Evolutionary conservation across 2,113 vertebrate species (phyloP), one percentile per base, ranked within the genome.

Genomic region (Hemiscyllium ocellatum): DNA sequence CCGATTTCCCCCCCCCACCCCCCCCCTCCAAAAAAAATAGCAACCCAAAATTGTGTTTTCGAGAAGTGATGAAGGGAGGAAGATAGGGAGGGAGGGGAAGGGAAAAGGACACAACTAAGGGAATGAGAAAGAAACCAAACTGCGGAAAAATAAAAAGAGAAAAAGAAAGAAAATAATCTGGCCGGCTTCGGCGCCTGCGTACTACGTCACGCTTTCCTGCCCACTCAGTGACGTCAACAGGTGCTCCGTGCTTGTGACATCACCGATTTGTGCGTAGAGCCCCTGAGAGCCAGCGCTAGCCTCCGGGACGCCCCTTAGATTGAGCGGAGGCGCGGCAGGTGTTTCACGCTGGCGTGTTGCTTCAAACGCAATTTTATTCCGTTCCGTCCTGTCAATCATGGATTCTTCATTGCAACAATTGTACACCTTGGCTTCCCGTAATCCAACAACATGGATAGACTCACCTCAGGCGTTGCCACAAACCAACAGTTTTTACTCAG

Each of bases 81-180:
- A 85, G 33, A 86, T 19, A 72, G 76, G 13, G 76, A 80, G 76
- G 22, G 33, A 24, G 52, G n/a, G n/a, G 7, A 26, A 17, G n/a
- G 93, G 37, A 13, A 50, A 37, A 15, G 69, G 70, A 72, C 93
- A 70, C 37, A 94, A 94, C 20, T 20, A 69, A 70, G n/a, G 37
- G 50, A 91, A 91, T 91, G 87, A 91, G 87, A 91, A 91, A 91
- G 87, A 91, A 91, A 91, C 29, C 87, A 91, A 91, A 91, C 87
- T 29, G 87, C 87, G 87, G 87, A 91, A 56, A 91, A 91, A 91
- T 65, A 91, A 91, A 91, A 65, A 91, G 87, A 91, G 87, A 91
- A 91, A 47, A 91, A 91, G 87, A 91, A 91, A 91, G 87, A 91
- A 91, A 91, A 91, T 91, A 91, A 91, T 91, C 87, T 91, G 52